Evolutionary conservation across 2,113 vertebrate species (phyloP), one percentile per base, ranked within the genome.

Genomic region (Calidris pugnax): DNA sequence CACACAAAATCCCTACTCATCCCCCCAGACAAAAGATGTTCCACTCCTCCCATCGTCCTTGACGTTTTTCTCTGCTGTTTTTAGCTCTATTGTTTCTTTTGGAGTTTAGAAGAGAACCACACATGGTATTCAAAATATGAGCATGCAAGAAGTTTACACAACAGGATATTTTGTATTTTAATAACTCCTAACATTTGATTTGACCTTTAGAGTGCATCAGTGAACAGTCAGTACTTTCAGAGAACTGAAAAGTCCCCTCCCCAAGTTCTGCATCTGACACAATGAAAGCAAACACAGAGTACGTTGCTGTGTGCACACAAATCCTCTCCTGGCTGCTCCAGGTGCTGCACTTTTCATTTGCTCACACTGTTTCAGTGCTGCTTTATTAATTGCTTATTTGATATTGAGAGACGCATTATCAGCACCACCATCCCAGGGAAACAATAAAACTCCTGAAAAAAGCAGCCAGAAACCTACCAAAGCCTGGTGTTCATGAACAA

Each of bases 221-320:
- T 51, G 57, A 78, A 51, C 2, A 5, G 16, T 16, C 35, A 66
- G 32, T 2, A 22, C 39, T 73, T 62, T 63, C 3, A 3, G 8
- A 69, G 24, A 76, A 66, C 30, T 7, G 15, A 47, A 53, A 43
- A 35, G 32, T 2, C 8, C 26, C 27, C 51, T 16, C 51, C 30
- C 13, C 37, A 12, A 1, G 19, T 51, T 32, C 9, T 0, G 6
- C 2, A 0, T 14, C 55, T 47, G 6, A 1, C n/a, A 10, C 9
- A 14, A 18, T 2, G 10, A 43, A 67, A n/a, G 23, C 7, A 0
- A 63, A 45, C 11, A 12, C 10, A 20, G 12, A 45, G 28, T 12
- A 24, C 0, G 7, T 9, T 1, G 1, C 51, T 12, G 39, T 0
- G 1, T 1, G 11, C 28, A 19, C 16, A 11, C 39, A 76, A 62